Evolutionary conservation across 2,113 vertebrate genomes (phyloP), one percentile per base, ranked within the genome.

Genomic region (Mus spicilegus): DNA sequence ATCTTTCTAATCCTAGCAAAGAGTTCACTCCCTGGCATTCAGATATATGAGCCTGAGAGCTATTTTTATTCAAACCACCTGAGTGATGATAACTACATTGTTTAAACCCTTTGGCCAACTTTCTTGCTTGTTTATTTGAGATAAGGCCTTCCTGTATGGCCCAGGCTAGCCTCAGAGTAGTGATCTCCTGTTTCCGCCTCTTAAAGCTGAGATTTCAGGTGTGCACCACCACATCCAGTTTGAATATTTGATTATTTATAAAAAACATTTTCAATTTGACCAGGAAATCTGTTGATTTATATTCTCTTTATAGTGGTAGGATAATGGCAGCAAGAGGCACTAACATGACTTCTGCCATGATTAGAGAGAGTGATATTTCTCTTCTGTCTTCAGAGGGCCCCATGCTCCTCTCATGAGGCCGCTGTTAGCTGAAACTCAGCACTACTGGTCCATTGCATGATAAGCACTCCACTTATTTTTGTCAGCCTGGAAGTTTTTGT

Each of bases 401-500:
- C 78, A 3, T 73, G 54, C 33, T 91, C 26, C 39, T 94, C 54
- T 72, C 49, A 7, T n/a, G 80, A 46, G 39, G 81, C 56, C 26
- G 36, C 36, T 13, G 20, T 61, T 39, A 10, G n/a, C 56, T 65
- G 14, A 58, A 22, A 2, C 10, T 0, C 33, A n/a, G 54, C 12
- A 56, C 77, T 61, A 1, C 39, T 6, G 8, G 20, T 33, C 61
- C 63, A 26, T 36, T n/a, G 39, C 0, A 0, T 42, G 39, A 0
- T 82, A 75, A 87, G 65, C 54, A 91, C 26, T n/a, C 51, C 30
- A 5, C 80, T 94, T 76, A 81, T 54, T 89, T 94, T 39, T 42
- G 33, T 82, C 72, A 89, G 54, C 89, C 87, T 95, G 91, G 89
- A 82, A 54, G 82, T 78, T 93, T 61, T 73, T 69, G 26, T 90